Evolutionary conservation across 37 sponge, comb jelly and placozoan species (phyloP), one percentile per base, ranked within the genome.

Genomic region (Aplysina aerophoba): DNA sequence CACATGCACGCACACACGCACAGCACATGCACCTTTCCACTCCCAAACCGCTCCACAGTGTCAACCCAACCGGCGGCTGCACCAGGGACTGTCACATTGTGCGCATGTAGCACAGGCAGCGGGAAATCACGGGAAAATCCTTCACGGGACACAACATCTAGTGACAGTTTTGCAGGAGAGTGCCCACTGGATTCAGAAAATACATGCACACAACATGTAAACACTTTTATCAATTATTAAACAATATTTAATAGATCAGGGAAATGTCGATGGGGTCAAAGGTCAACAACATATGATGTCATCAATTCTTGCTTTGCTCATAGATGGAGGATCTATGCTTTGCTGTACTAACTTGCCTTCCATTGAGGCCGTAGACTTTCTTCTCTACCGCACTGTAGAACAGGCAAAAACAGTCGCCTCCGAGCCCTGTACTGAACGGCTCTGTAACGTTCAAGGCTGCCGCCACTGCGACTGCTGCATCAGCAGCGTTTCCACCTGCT

Each of bases 1-100:
- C 27, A n/a, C 68, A 33, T 4, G 72, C 36, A 66, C 68, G 6
- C 27, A 20, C 44, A 24, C 62, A 55, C 61, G 61, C 33, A 55
- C 62, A 80, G 13, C 44, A 3, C n/a, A 15, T 81, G 73, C 36
- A 91, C 94, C 88, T 92, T 89, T 59, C 95, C 95, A 77, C 92
- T 90, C 4, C 95, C 95, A 87, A 90, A 86, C 55, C 16, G 73
- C 57, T 92, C 83, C 30, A 95, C 86, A 33, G 95, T 95, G 78
- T 95, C 95, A 1, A 92, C 83, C 95, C 95, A 95, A 4, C 93
- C 95, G 19, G 95, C 95, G 41, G 88, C 95, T 40, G 95, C 93
- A 27, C 95, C 95, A 20, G 95, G 95, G 39, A 95, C 93, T 0
- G 93, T 92, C n/a, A 92, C 88, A 39, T 84, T 87, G 62, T 75